These are phyloP conservation scores for Choloepus hoffmanni DNA, from an alignment of 2,113 vertebrate species.

Conservation along the genomic window DNA sequence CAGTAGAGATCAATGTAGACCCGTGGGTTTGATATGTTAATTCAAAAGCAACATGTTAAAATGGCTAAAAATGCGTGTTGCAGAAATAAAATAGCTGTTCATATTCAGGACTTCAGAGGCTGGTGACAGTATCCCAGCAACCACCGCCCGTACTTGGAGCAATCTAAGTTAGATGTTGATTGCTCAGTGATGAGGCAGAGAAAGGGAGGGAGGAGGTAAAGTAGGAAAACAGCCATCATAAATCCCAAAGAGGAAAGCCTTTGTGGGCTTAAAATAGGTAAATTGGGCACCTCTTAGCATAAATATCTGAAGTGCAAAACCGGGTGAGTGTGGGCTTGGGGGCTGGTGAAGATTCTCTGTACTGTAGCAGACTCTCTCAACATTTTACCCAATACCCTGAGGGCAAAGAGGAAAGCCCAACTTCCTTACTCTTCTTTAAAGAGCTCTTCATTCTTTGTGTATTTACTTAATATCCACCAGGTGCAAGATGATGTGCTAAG, in stretches of 20 bases:
- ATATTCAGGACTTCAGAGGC: neutral
- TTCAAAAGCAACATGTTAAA: neutral
- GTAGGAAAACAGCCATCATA: neutral
- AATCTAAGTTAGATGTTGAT: neutral
- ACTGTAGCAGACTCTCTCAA: neutral
- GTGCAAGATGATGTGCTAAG: too few relatives aligned
- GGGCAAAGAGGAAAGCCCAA: neutral
- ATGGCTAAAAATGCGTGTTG: neutral
- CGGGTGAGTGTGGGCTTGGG: too few relatives aligned
- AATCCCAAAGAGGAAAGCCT: neutral
- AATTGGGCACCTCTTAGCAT: too few relatives aligned
- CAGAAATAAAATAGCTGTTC: neutral
- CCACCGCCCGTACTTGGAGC: neutral
- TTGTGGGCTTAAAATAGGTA: neutral
- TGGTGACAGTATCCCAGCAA: neutral
- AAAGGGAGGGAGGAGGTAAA: neutral
- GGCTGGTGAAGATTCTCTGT: neutral
- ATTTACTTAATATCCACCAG: neutral
- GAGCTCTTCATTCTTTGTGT: neutral
- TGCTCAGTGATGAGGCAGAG: neutral
- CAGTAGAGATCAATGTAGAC: neutral
- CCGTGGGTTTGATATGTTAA: neutral
- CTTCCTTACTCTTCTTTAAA: neutral
- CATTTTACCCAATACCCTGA: neutral
- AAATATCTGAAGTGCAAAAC: neutral